A percentile compares a stretch with the other conserved stretches of the same genome.
phyloP scores from a whole-genome alignment of 2,888 invertebrate genomes.

The Spodoptera littoralis region DNA sequence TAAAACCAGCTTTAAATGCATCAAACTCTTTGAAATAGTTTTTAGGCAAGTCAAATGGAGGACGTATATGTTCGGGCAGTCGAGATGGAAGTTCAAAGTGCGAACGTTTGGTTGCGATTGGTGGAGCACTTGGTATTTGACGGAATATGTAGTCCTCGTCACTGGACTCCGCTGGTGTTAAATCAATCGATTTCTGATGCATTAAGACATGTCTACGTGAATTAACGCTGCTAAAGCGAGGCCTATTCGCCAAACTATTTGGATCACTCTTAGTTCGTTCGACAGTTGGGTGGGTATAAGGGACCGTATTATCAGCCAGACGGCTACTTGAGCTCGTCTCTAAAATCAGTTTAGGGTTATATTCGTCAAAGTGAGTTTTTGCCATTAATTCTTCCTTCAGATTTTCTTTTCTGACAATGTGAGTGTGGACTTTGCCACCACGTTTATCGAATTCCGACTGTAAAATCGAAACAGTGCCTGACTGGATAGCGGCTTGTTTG shows the following conservation, averaged over 20 bases:
- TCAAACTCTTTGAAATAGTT: slow-evolving; percentile 92
- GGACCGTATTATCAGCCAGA: slow-evolving; percentile 84
- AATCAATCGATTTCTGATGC: slow-evolving; percentile 95
- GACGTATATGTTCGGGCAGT: slow-evolving; percentile 89
- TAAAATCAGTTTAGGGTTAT: slow-evolving; percentile 91
- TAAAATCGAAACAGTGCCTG: slow-evolving; percentile 87
- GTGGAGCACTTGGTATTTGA: slow-evolving; percentile 93
- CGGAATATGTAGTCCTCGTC: slow-evolving; percentile 94
- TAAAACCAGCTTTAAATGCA: slow-evolving; percentile 87
- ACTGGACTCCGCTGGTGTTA: slow-evolving; percentile 95
- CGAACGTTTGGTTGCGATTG: slow-evolving; percentile 91
- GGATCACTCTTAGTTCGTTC: slow-evolving; percentile 96
- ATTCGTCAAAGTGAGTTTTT: slow-evolving; percentile 91
- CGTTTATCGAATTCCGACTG: slow-evolving; percentile 90
- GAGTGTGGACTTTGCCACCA: slow-evolving; percentile 79
- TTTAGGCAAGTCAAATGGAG: slow-evolving; percentile 92
- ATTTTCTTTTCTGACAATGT: slow-evolving; percentile 85
- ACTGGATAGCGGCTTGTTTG: slow-evolving; percentile 66
- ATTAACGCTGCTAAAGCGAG: slow-evolving; percentile 92
- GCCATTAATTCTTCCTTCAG: slow-evolving; percentile 91
- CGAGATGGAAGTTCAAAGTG: slow-evolving; percentile 91
- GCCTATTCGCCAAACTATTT: slow-evolving; percentile 92
- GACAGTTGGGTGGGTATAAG: slow-evolving; percentile 92
- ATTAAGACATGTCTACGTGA: slow-evolving; percentile 93
- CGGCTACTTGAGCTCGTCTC: slow-evolving; percentile 88